These are phyloP conservation scores for Hafferia zeledoni DNA, from an alignment of 2,797 vertebrate genomes.

Conservation along the genomic window DNA sequence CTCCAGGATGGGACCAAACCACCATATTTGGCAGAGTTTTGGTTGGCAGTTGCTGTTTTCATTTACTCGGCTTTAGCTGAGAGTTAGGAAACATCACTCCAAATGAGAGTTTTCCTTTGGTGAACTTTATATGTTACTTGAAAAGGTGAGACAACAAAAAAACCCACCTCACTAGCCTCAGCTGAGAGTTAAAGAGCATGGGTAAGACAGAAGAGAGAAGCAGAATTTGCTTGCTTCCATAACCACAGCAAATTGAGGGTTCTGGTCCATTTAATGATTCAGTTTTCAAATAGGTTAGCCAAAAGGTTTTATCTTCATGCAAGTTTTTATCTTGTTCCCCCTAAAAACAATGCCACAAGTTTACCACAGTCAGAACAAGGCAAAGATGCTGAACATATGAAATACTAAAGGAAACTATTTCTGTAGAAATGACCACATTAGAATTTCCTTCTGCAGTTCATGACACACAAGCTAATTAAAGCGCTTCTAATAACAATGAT, in stretches of 20 bases:
- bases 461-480: not conserved
- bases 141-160: not conserved
- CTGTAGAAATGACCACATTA: not conserved
- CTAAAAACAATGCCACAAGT: not conserved
- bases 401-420: constrained; percentile 29
- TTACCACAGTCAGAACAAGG: constrained; percentile 1
- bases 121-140: not conserved
- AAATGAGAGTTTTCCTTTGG: not conserved
- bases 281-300: not conserved
- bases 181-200: not conserved
- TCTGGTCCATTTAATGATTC: not conserved
- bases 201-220: not conserved
- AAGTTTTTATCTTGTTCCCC: not conserved
- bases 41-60: not conserved
- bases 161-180: not conserved
- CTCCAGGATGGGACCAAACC: not conserved
- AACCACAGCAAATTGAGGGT: not conserved
- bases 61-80: not conserved
- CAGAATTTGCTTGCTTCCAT: not conserved
- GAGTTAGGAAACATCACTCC: not conserved
- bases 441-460: constrained; percentile 20
- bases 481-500: not conserved
- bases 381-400: constrained; percentile 22
- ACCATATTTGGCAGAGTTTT: not conserved
- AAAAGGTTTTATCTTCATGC: not conserved